These are phyloP conservation scores for Falco columbarius DNA, from an alignment of 2,797 vertebrate species.

Conservation along the genomic window DNA sequence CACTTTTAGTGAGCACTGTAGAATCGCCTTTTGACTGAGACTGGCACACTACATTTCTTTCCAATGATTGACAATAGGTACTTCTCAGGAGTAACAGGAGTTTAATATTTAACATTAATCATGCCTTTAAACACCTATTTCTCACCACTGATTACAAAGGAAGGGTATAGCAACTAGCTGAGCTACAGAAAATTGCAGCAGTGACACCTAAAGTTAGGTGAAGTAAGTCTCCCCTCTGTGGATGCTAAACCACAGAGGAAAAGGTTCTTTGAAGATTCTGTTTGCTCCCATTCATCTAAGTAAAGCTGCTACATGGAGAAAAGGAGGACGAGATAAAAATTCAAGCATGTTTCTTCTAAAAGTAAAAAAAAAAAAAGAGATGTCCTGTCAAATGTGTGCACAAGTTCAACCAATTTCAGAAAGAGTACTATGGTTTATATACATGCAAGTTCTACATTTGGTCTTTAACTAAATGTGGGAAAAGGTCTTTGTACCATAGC, in stretches of 20 bases:
- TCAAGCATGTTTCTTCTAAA: not conserved
- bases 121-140: not conserved
- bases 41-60: not conserved
- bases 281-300: not conserved
- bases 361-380: not conserved
- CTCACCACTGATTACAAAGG: not conserved
- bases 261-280: not conserved
- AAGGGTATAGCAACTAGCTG: not conserved
- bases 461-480: not conserved
- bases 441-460: not conserved
- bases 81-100: not conserved
- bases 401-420: not conserved
- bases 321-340: not conserved
- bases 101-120: not conserved
- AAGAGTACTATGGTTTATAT: not conserved
- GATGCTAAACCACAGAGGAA: not conserved
- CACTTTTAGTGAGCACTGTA: not conserved
- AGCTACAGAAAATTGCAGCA: not conserved
- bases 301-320: not conserved
- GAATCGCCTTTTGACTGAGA: not conserved
- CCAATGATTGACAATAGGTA: not conserved
- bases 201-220: not conserved
- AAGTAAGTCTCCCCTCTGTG: not conserved
- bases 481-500: not conserved
- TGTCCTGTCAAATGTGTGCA: accelerated